phyloP scores from a whole-genome alignment of 2,113 vertebrate species.

The Ciconia maguari region DNA sequence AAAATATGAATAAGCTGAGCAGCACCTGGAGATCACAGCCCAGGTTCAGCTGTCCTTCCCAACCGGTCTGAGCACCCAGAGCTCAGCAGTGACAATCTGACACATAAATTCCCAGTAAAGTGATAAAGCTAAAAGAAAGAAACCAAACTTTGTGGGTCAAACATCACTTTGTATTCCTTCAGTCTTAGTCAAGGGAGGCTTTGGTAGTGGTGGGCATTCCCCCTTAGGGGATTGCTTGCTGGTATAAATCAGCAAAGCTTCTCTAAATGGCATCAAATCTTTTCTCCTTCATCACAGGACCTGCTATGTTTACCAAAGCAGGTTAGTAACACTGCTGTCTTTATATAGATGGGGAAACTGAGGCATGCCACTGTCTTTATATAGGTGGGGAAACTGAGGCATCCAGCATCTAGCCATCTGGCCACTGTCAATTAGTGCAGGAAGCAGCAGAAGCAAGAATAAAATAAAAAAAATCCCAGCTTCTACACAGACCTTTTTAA shows the following conservation, averaged over 20 bases:
- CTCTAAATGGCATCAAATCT: neutral
- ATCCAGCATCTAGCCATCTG: neutral
- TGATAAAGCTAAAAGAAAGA: neutral
- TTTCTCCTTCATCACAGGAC: neutral
- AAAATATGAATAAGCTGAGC: neutral
- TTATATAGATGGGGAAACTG: neutral
- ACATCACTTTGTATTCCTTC: neutral
- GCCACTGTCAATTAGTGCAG: neutral
- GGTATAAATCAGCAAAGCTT: neutral
- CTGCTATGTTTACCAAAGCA: neutral
- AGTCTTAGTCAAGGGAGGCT: neutral
- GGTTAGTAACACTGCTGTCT: neutral
- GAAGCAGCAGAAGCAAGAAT: neutral
- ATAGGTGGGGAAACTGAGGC: neutral
- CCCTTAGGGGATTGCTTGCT: neutral
- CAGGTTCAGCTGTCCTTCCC: neutral
- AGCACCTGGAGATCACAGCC: neutral
- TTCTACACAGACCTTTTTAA: neutral
- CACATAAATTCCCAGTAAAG: neutral
- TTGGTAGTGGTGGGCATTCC: neutral
- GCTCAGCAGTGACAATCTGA: neutral
- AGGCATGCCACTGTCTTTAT: neutral
- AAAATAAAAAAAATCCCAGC: neutral
- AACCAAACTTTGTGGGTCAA: neutral
- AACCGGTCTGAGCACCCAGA: rapidly evolving